Evolutionary conservation across 2,113 vertebrate genomes (phyloP).

Genomic region (Rhinoderma darwinii): DNA sequence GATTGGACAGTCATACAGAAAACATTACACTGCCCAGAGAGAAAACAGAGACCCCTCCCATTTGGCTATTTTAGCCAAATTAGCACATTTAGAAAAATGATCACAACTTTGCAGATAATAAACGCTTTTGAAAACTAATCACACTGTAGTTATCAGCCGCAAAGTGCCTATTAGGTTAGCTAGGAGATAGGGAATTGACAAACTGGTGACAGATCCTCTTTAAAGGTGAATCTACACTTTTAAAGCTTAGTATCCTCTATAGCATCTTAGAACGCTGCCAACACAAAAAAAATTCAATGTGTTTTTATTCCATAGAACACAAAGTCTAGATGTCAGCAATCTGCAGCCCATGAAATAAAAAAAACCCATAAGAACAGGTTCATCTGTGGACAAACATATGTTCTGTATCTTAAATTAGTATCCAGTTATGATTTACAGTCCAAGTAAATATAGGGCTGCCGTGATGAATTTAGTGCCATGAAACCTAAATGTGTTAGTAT

Average conservation of each 20-base stretch:
- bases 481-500: background rate
- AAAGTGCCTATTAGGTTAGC: too few relatives aligned
- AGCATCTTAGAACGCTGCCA: background rate
- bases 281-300: background rate
- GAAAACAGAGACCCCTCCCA: too few relatives aligned
- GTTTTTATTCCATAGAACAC: background rate
- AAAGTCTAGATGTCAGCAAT: constrained; percentile 4
- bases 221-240: background rate
- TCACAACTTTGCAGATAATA: too few relatives aligned
- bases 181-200: too few relatives aligned
- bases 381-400: constrained; percentile 48
- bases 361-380: constrained; percentile 30
- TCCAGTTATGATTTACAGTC: constrained; percentile 48
- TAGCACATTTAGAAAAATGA: too few relatives aligned
- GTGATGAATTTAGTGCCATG: background rate
- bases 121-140: too few relatives aligned
- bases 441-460: constrained; percentile 25
- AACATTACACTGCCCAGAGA: too few relatives aligned
- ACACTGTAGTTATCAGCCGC: too few relatives aligned
- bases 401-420: constrained; percentile 50
- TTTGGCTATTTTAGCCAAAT: too few relatives aligned
- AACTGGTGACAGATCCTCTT: background rate
- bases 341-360: constrained; percentile 10
- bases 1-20: too few relatives aligned
- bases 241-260: background rate